Conservation (phyloP, 2,888 invertebrate genomes). For the Drosophila algonquin region DNA sequence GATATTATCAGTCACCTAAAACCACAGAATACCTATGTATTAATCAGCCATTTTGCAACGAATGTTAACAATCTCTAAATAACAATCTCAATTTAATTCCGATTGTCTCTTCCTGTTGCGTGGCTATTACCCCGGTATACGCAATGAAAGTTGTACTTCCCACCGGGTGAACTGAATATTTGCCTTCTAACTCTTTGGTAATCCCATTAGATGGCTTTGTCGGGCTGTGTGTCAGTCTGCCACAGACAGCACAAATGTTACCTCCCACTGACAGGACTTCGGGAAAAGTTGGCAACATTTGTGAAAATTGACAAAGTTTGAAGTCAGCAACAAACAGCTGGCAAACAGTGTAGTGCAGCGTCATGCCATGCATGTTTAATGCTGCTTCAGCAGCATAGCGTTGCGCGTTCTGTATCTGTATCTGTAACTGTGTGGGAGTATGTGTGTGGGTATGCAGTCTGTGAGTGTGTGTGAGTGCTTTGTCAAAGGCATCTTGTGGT, state of each 20-base stretch:
- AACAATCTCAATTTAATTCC: neutral
- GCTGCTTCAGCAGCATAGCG: neutral
- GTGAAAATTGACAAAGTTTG: constrained; percentile 52
- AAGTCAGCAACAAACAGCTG: constrained; percentile 38
- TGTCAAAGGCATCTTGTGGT: constrained; percentile 55
- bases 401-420: neutral
- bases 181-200: constrained; percentile 14
- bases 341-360: constrained; percentile 38
- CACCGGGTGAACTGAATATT: neutral
- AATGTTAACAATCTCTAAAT: neutral
- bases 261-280: constrained; percentile 51
- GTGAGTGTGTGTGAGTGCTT: constrained; percentile 18
- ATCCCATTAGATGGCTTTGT: constrained; percentile 18
- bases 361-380: constrained; percentile 48
- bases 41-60: neutral
- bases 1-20: neutral
- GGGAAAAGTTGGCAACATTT: constrained; percentile 46
- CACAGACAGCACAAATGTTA: constrained; percentile 28
- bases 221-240: constrained; percentile 33
- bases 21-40: neutral
- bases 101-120: constrained; percentile 2
- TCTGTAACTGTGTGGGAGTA: constrained; percentile 14
- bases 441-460: constrained; percentile 7
- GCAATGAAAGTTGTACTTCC: neutral
- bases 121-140: constrained; percentile 1